Evolutionary conservation across 2,113 vertebrate genomes (phyloP).

Genomic region (Coptodon rendalli): DNA sequence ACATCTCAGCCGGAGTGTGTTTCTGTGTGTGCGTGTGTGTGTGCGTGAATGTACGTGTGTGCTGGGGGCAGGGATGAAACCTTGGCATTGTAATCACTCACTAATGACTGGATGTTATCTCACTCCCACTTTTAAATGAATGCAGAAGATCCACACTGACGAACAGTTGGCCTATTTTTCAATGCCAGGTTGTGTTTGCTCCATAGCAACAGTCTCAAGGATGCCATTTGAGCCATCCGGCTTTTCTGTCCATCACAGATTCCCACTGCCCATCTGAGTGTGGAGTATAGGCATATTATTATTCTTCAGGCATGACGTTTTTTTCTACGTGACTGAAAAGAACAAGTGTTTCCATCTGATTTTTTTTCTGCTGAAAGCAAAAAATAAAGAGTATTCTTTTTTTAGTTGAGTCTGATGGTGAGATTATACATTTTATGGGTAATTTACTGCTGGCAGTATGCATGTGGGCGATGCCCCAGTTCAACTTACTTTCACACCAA

Average conservation of each 20-base stretch:
- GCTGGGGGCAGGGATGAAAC: slow-evolving; percentile 24
- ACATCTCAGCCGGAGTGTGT: slow-evolving; percentile 50
- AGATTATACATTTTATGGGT: background rate
- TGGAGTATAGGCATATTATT: background rate
- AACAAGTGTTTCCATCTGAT: background rate
- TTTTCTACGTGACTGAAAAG: background rate
- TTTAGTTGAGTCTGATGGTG: background rate
- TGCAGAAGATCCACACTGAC: slow-evolving; percentile 41
- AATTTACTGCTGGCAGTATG: background rate
- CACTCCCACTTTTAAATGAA: slow-evolving; percentile 61
- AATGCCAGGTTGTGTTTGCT: slow-evolving; percentile 24
- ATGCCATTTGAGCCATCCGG: slow-evolving; percentile 24
- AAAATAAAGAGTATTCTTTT: background rate
- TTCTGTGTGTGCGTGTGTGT: background rate
- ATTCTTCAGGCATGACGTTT: background rate
- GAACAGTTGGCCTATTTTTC: slow-evolving; percentile 56
- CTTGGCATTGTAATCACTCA: slow-evolving; percentile 64
- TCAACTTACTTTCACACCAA: background rate
- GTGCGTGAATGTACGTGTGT: rapidly evolving
- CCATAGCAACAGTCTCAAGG: slow-evolving; percentile 47
- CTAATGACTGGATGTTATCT: slow-evolving; percentile 70
- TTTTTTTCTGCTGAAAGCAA: background rate
- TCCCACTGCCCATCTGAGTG: background rate
- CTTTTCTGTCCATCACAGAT: slow-evolving; percentile 8
- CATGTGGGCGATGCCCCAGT: background rate